Evolutionary conservation across 2,888 invertebrate genomes (phyloP).

Genomic region (Muschampia plurimacula): DNA sequence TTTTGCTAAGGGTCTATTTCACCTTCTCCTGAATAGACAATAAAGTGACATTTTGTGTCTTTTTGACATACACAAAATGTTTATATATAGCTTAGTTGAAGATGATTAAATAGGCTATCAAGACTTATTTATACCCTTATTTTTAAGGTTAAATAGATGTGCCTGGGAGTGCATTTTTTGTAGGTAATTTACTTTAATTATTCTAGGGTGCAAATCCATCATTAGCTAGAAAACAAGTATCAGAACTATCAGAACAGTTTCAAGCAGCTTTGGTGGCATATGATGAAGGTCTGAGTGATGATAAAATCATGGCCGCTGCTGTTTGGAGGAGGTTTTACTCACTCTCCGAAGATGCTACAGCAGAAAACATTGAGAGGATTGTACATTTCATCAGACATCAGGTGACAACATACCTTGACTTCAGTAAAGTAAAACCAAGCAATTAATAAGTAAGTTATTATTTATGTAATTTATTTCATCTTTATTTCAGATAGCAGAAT

Average conservation of each 20-base stretch:
- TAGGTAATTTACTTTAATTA: background rate
- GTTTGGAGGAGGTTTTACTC: conserved; percentile 94
- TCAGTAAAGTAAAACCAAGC: background rate
- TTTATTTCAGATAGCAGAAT: conserved; percentile 70
- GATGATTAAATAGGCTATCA: too few species aligned
- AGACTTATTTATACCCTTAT: too few species aligned
- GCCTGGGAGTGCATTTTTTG: too few species aligned
- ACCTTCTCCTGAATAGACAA: too few species aligned
- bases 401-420: conserved; percentile 66
- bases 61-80: too few species aligned
- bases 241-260: conserved; percentile 91
- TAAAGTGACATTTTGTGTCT: too few species aligned
- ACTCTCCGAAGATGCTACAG: conserved; percentile 86
- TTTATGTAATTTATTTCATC: background rate
- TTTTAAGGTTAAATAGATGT: too few species aligned
- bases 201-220: conserved; percentile 87
- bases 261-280: conserved; percentile 93
- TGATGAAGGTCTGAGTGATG: conserved; percentile 94
- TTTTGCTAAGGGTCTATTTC: too few species aligned
- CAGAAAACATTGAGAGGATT: conserved; percentile 88
- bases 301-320: conserved; percentile 91
- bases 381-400: conserved; percentile 92
- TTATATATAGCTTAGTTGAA: too few species aligned
- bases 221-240: conserved; percentile 87
- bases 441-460: background rate